A percentile compares a stretch with the other conserved stretches of the same genome.
phyloP scores from a whole-genome alignment of 2,888 invertebrate species.

The Erynnis tages region DNA sequence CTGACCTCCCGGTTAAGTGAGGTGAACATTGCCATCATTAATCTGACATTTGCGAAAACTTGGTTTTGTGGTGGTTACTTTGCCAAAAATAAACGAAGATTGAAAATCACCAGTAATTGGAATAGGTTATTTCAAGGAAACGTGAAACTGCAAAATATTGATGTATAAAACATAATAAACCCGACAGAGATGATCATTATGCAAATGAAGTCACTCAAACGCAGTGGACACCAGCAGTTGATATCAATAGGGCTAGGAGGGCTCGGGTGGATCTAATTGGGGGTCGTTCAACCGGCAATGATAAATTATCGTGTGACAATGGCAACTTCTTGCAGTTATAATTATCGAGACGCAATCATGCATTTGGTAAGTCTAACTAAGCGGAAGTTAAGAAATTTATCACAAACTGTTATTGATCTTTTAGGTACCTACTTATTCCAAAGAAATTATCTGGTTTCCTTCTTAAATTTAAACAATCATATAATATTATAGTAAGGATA shows the following conservation, averaged over 20 bases:
- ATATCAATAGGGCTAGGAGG: slow-evolving; percentile 64
- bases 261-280: slow-evolving; percentile 54
- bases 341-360: too few species aligned
- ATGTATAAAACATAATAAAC: slow-evolving; percentile 48
- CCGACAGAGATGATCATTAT: slow-evolving; percentile 55
- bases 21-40: too few species aligned
- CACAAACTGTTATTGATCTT: too few species aligned
- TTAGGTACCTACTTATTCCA: too few species aligned
- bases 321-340: slow-evolving; percentile 2
- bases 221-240: slow-evolving; percentile 49
- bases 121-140: slow-evolving; percentile 30
- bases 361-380: too few species aligned
- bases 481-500: slow-evolving; percentile 54
- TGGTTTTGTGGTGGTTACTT: too few species aligned
- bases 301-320: slow-evolving; percentile 44
- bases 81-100: too few species aligned
- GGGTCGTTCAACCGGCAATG: slow-evolving; percentile 56
- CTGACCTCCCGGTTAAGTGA: too few species aligned
- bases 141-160: slow-evolving; percentile 50
- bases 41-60: too few species aligned
- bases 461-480: slow-evolving; percentile 53
- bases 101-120: slow-evolving; percentile 13
- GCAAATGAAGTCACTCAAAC: slow-evolving; percentile 54
- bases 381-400: too few species aligned
- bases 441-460: slow-evolving; percentile 47